phyloP scores from a whole-genome alignment of 2,888 invertebrate genomes.

The Scaptomyza parva region DNA sequence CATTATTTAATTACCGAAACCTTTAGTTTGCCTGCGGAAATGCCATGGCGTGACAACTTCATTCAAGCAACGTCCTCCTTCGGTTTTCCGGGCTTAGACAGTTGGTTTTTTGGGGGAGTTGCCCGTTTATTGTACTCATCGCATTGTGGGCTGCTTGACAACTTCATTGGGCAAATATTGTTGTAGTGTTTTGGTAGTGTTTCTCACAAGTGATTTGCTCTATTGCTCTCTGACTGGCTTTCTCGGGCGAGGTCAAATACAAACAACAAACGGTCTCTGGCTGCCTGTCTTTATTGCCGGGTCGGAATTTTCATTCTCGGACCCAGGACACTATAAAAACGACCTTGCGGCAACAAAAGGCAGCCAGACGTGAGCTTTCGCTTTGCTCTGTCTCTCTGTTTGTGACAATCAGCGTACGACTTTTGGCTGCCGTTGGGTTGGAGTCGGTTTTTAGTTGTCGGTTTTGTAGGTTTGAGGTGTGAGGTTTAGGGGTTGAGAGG shows the following conservation, averaged over 20 bases:
- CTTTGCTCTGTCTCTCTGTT: constrained; percentile 6
- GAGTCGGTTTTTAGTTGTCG: constrained; percentile 25
- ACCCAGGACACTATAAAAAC: constrained; percentile 74
- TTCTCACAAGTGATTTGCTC: constrained; percentile 74
- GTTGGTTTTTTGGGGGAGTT: constrained; percentile 6
- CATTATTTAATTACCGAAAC: constrained; percentile 45
- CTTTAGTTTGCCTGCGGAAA: constrained; percentile 6
- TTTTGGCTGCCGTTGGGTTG: constrained; percentile 64
- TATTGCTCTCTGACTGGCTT: constrained; percentile 43
- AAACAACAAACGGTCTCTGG: constrained; percentile 60
- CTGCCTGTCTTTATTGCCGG: constrained; percentile 53
- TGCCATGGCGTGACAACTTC: constrained; percentile 15
- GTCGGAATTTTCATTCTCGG: constrained; percentile 21
- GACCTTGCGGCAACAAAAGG: constrained; percentile 78
- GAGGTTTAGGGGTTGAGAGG: constrained; percentile 5
- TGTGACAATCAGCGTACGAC: constrained; percentile 62
- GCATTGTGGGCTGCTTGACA: constrained; percentile 37
- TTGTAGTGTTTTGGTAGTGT: constrained; percentile 78
- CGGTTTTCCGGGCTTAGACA: constrained; percentile 16
- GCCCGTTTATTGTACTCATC: constrained; percentile 11
- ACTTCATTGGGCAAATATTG: constrained; percentile 82
- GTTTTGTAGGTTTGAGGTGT: no score
- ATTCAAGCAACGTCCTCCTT: constrained; percentile 21
- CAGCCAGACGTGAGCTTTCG: constrained; percentile 57
- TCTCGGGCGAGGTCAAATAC: constrained; percentile 65